A percentile compares a stretch with the other conserved stretches of the same genome.
phyloP scores from a whole-genome alignment of 2,888 invertebrate genomes.

The Torymus tubicola region DNA sequence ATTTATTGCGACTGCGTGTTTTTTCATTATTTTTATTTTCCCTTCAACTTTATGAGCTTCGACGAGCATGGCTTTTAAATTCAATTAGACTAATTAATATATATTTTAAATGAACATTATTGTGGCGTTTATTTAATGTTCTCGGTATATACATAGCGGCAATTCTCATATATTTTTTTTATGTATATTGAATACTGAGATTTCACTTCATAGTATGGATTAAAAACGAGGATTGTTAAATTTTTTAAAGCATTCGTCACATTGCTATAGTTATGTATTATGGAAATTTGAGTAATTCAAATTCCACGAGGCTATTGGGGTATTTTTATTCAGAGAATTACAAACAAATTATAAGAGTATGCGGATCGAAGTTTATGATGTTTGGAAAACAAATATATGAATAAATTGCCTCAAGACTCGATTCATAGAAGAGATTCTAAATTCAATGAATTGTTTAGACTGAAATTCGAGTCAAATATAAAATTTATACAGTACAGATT shows the following conservation, averaged over 20 bases:
- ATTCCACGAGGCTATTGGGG: constrained; percentile 18
- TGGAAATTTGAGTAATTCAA: constrained; percentile 6
- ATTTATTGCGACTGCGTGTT: too few species aligned
- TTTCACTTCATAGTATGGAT: too few species aligned
- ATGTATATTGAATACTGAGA: too few species aligned
- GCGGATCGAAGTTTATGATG: constrained; percentile 12
- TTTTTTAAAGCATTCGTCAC: background rate
- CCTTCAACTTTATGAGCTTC: too few species aligned
- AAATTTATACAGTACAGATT: background rate
- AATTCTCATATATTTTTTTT: too few species aligned
- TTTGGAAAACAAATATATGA: constrained; percentile 23
- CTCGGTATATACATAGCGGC: too few species aligned
- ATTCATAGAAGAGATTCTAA: constrained; percentile 19
- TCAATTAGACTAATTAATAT: too few species aligned
- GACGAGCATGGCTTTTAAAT: too few species aligned
- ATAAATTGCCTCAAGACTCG: background rate
- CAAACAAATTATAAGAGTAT: constrained; percentile 32
- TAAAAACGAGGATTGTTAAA: too few species aligned
- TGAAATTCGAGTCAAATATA: background rate
- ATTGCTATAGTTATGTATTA: background rate
- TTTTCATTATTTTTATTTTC: too few species aligned
- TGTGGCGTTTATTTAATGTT: too few species aligned
- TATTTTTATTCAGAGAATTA: constrained; percentile 37
- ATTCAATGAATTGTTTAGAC: background rate
- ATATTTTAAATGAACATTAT: too few species aligned